Evolutionary conservation across 2,888 invertebrate species (phyloP).

Genomic region (Polylopha cassiicola): DNA sequence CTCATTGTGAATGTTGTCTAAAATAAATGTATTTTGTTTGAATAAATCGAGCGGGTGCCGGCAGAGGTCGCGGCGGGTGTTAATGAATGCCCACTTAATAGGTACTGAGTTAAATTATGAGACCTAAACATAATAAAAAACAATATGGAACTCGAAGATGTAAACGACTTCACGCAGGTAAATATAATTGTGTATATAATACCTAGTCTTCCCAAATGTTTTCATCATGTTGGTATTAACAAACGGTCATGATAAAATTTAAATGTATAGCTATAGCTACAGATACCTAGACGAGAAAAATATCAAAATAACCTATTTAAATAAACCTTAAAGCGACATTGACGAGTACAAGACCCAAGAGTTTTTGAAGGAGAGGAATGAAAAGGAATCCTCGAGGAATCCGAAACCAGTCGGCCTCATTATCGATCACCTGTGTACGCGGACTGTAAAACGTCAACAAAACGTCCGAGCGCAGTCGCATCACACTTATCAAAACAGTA

Average conservation of each 20-base stretch:
- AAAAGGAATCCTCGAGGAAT: slow-evolving; percentile 24
- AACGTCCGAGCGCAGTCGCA: slow-evolving; percentile 51
- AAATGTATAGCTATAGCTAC: slow-evolving; percentile 16
- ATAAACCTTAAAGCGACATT: slow-evolving; percentile 11
- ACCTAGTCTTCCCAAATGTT: too few species aligned
- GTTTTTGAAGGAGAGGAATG: slow-evolving; percentile 15
- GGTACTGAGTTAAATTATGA: slow-evolving; percentile 21
- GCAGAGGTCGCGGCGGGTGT: slow-evolving; percentile 48
- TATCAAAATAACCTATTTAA: slow-evolving; percentile 14
- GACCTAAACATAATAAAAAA: neutral
- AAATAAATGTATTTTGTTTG: slow-evolving; percentile 68
- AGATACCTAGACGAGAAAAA: neutral
- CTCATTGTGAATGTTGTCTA: slow-evolving; percentile 49
- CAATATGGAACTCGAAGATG: too few species aligned
- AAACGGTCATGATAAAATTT: too few species aligned
- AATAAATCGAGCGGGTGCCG: slow-evolving; percentile 53
- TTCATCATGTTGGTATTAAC: too few species aligned
- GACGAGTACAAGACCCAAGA: slow-evolving; percentile 10
- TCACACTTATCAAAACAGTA: slow-evolving; percentile 75
- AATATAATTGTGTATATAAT: too few species aligned
- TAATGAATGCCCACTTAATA: slow-evolving; percentile 49
- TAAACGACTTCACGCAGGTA: too few species aligned
- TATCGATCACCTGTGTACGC: slow-evolving; percentile 62
- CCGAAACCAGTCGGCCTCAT: slow-evolving; percentile 25
- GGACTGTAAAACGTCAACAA: slow-evolving; percentile 65